Base-by-base conservation (phyloP, 37 sponge, comb jelly and placozoan species). In the Spongilla lacustris region DNA sequence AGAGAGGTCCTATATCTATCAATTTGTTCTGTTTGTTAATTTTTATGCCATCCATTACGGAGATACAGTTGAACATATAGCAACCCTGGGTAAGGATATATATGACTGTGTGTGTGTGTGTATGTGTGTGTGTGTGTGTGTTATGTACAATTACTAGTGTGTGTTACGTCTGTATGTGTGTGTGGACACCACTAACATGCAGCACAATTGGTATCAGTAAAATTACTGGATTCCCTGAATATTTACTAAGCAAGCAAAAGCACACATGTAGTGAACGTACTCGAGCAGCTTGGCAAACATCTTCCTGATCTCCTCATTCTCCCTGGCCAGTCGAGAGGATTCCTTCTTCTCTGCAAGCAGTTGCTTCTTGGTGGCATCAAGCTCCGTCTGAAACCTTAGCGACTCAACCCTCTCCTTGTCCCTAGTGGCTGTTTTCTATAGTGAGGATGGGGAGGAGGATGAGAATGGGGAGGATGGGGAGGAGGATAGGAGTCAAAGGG, bases 251-350 rank as follows among this genome's bases (percentile, higher is more conserved):
- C 24, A 23, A 2, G 2, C 2, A 30, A 1, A 30, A 23, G 23
- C 38, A n/a, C 2, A 26, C 82, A 36, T 32, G 25, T 68, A 34
- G 71, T 1, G 50, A 69, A 68, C 76, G 2, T 77, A 94, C 95
- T 85, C 68, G 4, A 94, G 86, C 10, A 94, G 86, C 30, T 69
- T 88, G 41, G 71, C 77, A 41, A 94, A 81, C 22, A 86, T 91
- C 66, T 77, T 85, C 24, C 91, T 80, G 4, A 94, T 88, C 25
- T 94, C 89, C 17, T 85, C 86, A 83, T 94, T 94, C 76, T 94
- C 95, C 66, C 75, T 46, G 23, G 69, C 36, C 21, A 91, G 36
- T 23, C 68, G 37, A 0, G 21, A 76, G 17, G 85, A 29, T 14
- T 87, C 84, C 73, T 78, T 46, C 70, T 71, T 83, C 83, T 93